phyloP scores from a whole-genome alignment of 2,113 vertebrate species.

The Myrmophylax atrothorax region DNA sequence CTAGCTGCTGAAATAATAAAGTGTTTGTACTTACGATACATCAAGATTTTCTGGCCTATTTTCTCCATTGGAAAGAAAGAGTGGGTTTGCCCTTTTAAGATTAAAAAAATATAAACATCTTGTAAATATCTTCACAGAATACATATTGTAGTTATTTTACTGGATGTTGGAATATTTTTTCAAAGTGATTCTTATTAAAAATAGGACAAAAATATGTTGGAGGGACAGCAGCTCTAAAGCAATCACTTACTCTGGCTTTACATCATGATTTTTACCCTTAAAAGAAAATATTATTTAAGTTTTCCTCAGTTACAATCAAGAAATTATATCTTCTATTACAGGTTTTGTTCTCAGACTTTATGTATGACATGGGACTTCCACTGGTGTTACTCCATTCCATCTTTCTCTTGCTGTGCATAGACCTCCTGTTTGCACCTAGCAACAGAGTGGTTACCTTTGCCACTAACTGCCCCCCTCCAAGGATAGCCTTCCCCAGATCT shows the following conservation, averaged over 20 bases:
- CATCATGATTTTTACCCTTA: background rate
- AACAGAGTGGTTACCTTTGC: background rate
- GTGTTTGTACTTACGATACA: background rate
- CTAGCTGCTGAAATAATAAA: background rate
- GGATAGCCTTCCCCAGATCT: background rate
- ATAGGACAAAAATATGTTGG: background rate
- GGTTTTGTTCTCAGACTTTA: background rate
- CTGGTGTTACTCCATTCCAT: background rate
- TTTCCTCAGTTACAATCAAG: background rate
- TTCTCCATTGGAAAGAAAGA: background rate
- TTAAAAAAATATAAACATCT: background rate
- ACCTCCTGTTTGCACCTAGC: background rate
- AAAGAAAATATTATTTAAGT: background rate
- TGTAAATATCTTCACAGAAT: background rate
- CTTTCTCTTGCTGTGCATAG: background rate
- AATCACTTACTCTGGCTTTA: background rate
- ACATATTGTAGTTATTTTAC: background rate
- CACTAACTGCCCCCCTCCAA: background rate
- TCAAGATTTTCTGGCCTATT: background rate
- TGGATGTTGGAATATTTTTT: background rate
- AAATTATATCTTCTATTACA: background rate
- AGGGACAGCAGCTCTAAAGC: background rate
- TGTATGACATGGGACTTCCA: background rate
- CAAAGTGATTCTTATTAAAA: background rate
- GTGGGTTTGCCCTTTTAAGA: background rate